These are phyloP conservation scores for Zingel zingel DNA, from an alignment of 2,113 vertebrate species.

Conservation along the genomic window DNA sequence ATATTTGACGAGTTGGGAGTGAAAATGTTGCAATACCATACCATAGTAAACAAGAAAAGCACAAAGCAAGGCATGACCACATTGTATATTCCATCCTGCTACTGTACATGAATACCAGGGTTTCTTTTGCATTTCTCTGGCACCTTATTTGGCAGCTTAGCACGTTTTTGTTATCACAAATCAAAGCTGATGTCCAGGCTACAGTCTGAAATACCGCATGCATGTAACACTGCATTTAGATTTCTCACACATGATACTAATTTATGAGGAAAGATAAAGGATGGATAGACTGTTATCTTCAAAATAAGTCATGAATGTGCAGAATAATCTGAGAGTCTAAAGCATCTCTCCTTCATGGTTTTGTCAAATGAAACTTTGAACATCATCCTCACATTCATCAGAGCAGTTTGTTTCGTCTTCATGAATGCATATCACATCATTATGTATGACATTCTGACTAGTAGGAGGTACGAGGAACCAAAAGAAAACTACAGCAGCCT, in stretches of 20 bases:
- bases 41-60: neutral
- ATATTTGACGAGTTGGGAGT: too few relatives aligned
- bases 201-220: neutral
- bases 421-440: constrained; percentile 44
- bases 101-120: neutral
- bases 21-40: too few relatives aligned
- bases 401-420: constrained; percentile 17
- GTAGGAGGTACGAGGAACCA: constrained; percentile 2
- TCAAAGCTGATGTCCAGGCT: neutral
- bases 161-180: neutral
- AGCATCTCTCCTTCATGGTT: constrained; percentile 3
- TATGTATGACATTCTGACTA: constrained; percentile 26
- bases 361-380: constrained; percentile 40
- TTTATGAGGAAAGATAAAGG: neutral
- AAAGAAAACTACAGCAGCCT: constrained; percentile 23
- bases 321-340: neutral
- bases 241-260: neutral
- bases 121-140: neutral
- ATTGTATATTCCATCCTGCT: neutral
- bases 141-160: neutral
- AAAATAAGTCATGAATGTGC: neutral
- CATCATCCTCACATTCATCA: constrained; percentile 1
- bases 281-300: neutral
- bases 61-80: neutral
- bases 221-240: neutral